Conservation (phyloP, 2,888 invertebrate genomes). For the Aromia moschata region DNA sequence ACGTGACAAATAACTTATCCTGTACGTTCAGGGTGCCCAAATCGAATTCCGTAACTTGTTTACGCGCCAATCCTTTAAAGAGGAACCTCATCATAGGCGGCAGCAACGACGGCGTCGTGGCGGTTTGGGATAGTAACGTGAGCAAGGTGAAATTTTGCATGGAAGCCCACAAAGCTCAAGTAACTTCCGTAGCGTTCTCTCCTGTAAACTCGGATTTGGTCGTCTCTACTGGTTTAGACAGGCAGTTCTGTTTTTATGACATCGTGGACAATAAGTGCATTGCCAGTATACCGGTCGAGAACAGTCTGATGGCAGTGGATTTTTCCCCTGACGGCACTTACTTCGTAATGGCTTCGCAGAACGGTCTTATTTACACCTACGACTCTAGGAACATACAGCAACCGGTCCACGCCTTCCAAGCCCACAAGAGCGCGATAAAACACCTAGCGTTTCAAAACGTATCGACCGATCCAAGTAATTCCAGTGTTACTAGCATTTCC, state of each 20-base stretch:
- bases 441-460: slow-evolving; percentile 63
- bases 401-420: slow-evolving; percentile 64
- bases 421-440: slow-evolving; percentile 65
- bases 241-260: slow-evolving; percentile 68
- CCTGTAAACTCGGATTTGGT: slow-evolving; percentile 67
- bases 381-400: slow-evolving; percentile 67
- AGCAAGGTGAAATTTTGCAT: slow-evolving; percentile 51
- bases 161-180: slow-evolving; percentile 66
- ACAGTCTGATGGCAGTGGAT: slow-evolving; percentile 55
- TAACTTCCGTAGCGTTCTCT: slow-evolving; percentile 68
- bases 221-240: slow-evolving; percentile 68
- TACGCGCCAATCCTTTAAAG: slow-evolving; percentile 55
- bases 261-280: slow-evolving; percentile 61
- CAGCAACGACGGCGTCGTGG: slow-evolving; percentile 58
- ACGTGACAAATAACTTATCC: slow-evolving; percentile 50
- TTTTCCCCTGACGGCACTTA: slow-evolving; percentile 60
- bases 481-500: slow-evolving; percentile 25
- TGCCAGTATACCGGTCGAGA: slow-evolving; percentile 51
- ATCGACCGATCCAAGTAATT: neutral
- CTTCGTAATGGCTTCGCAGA: slow-evolving; percentile 68
- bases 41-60: slow-evolving; percentile 53
- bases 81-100: slow-evolving; percentile 55
- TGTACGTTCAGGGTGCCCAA: slow-evolving; percentile 54
- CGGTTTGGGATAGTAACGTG: slow-evolving; percentile 59
- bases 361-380: slow-evolving; percentile 66